phyloP scores from a whole-genome alignment of 2,888 invertebrate species.

The Bombylius major region DNA sequence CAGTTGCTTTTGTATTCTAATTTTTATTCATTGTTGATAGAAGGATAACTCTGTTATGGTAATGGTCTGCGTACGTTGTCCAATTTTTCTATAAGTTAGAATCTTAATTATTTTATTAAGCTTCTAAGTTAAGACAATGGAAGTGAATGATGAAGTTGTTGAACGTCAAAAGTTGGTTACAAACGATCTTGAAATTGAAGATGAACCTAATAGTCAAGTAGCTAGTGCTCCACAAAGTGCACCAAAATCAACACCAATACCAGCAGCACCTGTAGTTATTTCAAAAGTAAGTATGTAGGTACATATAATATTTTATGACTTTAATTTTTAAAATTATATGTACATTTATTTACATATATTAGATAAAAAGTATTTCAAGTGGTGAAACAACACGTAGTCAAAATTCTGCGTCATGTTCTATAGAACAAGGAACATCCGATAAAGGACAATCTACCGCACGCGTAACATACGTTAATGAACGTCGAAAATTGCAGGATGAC shows the following conservation, averaged over 20 bases:
- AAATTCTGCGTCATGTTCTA: slow-evolving; percentile 34
- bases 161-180: slow-evolving; percentile 36
- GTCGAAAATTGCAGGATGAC: slow-evolving; percentile 30
- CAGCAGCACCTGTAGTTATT: slow-evolving; percentile 31
- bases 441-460: slow-evolving; percentile 29
- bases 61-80: too few relatives aligned
- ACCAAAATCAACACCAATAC: slow-evolving; percentile 31
- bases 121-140: slow-evolving; percentile 22
- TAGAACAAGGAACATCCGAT: slow-evolving; percentile 33
- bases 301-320: background rate
- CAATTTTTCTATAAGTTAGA: too few relatives aligned
- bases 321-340: background rate
- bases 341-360: slow-evolving; percentile 1
- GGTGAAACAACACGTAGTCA: slow-evolving; percentile 34
- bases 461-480: slow-evolving; percentile 34
- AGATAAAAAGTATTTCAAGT: slow-evolving; percentile 36
- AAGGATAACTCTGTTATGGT: too few relatives aligned
- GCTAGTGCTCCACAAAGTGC: slow-evolving; percentile 22
- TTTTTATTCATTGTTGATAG: too few relatives aligned
- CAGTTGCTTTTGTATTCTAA: too few relatives aligned
- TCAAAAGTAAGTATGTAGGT: slow-evolving; percentile 28
- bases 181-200: slow-evolving; percentile 34
- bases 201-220: slow-evolving; percentile 24
- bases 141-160: slow-evolving; percentile 36
- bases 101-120: background rate